phyloP scores from a whole-genome alignment of 2,797 vertebrate genomes.

The Somateria mollissima region DNA sequence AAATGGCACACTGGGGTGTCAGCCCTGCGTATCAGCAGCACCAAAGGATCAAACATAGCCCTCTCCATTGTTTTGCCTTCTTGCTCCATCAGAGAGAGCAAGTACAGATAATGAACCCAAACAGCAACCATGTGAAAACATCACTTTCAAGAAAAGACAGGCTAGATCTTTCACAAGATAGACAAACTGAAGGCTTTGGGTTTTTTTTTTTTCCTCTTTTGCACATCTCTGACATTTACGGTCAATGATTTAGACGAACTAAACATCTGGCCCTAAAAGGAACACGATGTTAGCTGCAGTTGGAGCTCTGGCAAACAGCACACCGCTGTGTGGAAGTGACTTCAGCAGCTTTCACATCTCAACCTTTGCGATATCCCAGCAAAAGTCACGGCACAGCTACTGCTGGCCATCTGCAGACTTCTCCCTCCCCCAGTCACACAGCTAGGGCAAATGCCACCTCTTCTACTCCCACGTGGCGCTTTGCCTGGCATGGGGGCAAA shows the following conservation, averaged over 20 bases:
- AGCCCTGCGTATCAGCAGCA: not conserved
- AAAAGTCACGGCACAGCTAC: not conserved
- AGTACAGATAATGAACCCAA: not conserved
- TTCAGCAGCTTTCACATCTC: not conserved
- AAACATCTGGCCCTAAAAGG: slow-evolving; percentile 60
- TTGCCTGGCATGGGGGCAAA: not conserved
- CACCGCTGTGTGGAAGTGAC: not conserved
- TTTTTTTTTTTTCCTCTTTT: not conserved
- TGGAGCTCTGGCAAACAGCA: slow-evolving; percentile 35
- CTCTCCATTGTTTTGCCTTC: slow-evolving; percentile 17
- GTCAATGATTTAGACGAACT: not conserved
- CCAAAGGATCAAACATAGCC: not conserved
- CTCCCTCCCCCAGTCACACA: slow-evolving; percentile 13
- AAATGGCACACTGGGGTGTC: not conserved
- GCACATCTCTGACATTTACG: not conserved
- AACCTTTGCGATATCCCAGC: slow-evolving; percentile 2
- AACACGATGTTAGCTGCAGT: slow-evolving; percentile 32
- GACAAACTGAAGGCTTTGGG: not conserved
- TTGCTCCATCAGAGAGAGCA: not conserved
- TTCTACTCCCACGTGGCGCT: not conserved
- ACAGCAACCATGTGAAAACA: not conserved
- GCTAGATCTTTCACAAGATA: not conserved
- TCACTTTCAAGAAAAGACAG: not conserved
- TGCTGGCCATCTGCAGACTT: not conserved
- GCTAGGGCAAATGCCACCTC: not conserved